These are phyloP conservation scores for Diadophis punctatus DNA, from an alignment of 2,113 vertebrate genomes.

Conservation along the genomic window DNA sequence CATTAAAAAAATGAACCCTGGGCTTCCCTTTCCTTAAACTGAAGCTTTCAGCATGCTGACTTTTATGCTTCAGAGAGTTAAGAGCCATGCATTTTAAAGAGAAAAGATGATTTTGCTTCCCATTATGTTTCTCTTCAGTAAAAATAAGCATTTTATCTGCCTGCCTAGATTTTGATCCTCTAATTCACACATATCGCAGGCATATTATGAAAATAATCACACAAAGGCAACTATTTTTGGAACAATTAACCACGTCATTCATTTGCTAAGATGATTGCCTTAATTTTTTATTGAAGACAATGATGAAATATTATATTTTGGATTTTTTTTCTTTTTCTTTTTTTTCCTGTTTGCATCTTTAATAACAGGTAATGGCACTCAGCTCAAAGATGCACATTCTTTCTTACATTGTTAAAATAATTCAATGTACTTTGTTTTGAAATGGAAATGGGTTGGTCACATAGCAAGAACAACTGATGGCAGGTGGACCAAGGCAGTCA, in stretches of 20 bases:
- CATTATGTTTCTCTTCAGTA: neutral
- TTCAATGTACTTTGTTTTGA: neutral
- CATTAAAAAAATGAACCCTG: neutral
- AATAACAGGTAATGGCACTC: neutral
- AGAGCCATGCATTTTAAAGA: conserved; percentile 5
- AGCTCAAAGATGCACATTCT: neutral
- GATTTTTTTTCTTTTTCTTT: neutral
- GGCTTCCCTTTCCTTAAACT: neutral
- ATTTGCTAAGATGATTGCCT: neutral
- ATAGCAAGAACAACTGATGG: neutral
- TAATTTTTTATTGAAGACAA: neutral
- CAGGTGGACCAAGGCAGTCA: neutral
- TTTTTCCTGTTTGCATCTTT: neutral
- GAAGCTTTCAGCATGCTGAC: neutral
- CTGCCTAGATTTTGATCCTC: neutral
- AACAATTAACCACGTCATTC: neutral
- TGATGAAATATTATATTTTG: neutral
- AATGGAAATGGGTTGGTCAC: neutral
- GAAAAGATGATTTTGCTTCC: neutral
- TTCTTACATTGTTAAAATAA: neutral
- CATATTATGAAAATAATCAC: neutral
- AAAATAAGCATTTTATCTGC: neutral
- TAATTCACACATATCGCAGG: neutral
- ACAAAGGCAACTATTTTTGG: neutral
- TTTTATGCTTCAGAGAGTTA: neutral